phyloP scores from a whole-genome alignment of 2,797 vertebrate species.

The Pristis pectinata region DNA sequence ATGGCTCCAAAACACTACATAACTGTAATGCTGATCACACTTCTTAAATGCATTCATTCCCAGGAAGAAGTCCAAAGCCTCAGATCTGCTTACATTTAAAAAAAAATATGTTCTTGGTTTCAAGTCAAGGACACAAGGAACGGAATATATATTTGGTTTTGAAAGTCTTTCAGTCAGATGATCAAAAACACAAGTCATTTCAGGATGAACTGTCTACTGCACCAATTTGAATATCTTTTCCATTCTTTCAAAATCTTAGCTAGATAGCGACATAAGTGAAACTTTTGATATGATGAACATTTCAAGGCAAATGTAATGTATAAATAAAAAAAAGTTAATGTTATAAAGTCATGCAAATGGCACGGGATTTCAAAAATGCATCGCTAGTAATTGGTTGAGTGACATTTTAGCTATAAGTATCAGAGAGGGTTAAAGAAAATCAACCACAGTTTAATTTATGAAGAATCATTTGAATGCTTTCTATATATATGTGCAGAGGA shows the following conservation, averaged over 20 bases:
- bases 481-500: not conserved
- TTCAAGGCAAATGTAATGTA: not conserved
- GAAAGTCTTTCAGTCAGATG: slow-evolving; percentile 15
- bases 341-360: not conserved
- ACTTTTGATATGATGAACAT: not conserved
- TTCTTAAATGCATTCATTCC: slow-evolving; percentile 8
- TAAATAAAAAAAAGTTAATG: not conserved
- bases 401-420: not conserved
- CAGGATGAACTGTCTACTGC: not conserved
- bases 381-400: not conserved
- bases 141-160: slow-evolving; percentile 17
- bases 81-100: not conserved
- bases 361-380: not conserved
- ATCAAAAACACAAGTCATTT: not conserved
- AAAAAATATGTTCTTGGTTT: not conserved
- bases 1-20: not conserved
- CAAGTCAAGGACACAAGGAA: not conserved
- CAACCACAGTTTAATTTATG: not conserved
- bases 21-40: not conserved
- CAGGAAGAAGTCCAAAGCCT: not conserved
- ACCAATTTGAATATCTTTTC: not conserved
- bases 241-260: not conserved
- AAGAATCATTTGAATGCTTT: slow-evolving; percentile 13
- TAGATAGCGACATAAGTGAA: not conserved
- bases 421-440: slow-evolving; percentile 5